These are phyloP conservation scores for Paedocypris micromegethes DNA, from an alignment of 2,797 vertebrate species.

Conservation along the genomic window DNA sequence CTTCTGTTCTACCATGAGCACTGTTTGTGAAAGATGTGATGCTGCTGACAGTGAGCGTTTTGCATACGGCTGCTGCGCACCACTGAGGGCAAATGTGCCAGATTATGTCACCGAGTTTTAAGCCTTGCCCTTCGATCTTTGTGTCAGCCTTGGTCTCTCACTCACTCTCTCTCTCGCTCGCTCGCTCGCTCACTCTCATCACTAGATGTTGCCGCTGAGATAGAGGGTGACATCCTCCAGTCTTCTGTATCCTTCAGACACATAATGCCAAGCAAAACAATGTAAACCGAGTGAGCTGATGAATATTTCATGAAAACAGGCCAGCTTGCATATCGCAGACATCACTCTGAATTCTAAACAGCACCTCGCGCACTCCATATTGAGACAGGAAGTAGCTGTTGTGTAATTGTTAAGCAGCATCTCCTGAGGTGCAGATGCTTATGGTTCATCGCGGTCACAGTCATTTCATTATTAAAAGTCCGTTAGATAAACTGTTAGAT, in stretches of 20 bases:
- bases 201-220: conserved; percentile 15
- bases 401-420: conserved; percentile 24
- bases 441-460: conserved; percentile 24
- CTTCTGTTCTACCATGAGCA: neutral
- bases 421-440: conserved; percentile 22
- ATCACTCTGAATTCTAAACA: conserved; percentile 57
- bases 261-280: conserved; percentile 57
- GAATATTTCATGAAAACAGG: conserved; percentile 64
- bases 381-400: conserved; percentile 38
- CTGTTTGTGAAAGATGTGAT: neutral
- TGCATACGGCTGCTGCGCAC: neutral
- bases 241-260: conserved; percentile 42
- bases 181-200: neutral
- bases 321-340: conserved; percentile 49
- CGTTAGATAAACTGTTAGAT: neutral
- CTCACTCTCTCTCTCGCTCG: neutral
- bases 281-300: conserved; percentile 50
- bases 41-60: neutral
- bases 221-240: conserved; percentile 24
- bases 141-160: conserved; percentile 2
- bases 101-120: conserved; percentile 1
- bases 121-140: conserved; percentile 26
- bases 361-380: conserved; percentile 33
- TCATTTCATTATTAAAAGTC: conserved; percentile 47
- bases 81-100: conserved; percentile 19